A percentile compares a stretch with the other conserved stretches of the same genome.
Conservation (phyloP, 2,888 invertebrate genomes). For the Trypoxylon attenuatum region DNA sequence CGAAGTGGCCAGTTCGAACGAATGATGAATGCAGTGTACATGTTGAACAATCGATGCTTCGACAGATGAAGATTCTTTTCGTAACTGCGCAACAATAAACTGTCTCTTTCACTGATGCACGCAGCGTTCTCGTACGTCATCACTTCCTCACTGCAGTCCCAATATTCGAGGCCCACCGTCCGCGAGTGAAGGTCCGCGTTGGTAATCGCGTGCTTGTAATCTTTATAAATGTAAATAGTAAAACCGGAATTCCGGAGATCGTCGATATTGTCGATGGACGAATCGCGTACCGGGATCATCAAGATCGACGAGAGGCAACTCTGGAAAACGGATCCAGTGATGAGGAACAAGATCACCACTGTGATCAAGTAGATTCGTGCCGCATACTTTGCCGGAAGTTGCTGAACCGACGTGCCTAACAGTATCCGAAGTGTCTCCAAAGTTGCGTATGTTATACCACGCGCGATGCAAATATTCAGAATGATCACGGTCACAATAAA, state of each 20-base stretch:
- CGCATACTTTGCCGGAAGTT: neutral
- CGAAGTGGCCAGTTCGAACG: slow-evolving; percentile 28
- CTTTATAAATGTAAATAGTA: neutral
- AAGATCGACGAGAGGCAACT: slow-evolving; percentile 11
- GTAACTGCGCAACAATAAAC: neutral
- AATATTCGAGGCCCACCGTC: neutral
- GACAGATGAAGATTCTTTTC: slow-evolving; percentile 20
- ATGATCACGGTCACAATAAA: slow-evolving; percentile 1
- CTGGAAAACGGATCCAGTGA: slow-evolving; percentile 19
- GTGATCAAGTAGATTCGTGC: slow-evolving; percentile 23
- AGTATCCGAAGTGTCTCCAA: slow-evolving; percentile 21
- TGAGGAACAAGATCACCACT: slow-evolving; percentile 16
- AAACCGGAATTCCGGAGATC: neutral
- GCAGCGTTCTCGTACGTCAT: neutral
- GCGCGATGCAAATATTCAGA: neutral
- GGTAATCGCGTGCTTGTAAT: neutral
- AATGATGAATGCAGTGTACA: slow-evolving; percentile 11
- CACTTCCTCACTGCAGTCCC: slow-evolving; percentile 22
- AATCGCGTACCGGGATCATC: neutral
- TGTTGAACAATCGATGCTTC: slow-evolving; percentile 1
- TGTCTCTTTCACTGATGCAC: neutral
- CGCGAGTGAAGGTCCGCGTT: neutral
- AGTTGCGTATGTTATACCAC: neutral
- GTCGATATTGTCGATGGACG: neutral
- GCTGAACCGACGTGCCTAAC: neutral